Percentiles rank a stretch among this genome's conserved stretches.
Evolutionary conservation across 2,797 vertebrate genomes (phyloP).

Genomic region (Paratrypauchen microcephalus): DNA sequence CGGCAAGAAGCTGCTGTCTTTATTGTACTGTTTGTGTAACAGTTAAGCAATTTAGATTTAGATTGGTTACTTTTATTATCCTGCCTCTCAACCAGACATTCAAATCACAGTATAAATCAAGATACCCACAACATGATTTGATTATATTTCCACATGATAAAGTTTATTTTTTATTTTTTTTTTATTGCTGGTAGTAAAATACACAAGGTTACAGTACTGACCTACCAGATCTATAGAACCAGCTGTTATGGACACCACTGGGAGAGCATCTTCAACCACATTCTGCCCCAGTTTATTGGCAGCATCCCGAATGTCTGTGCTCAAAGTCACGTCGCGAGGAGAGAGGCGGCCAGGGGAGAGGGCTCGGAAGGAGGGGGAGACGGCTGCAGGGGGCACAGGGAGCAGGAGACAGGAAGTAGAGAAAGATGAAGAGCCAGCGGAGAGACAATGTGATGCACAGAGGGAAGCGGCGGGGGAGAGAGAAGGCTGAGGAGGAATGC

Average conservation of each 20-base stretch:
- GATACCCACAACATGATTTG: background rate
- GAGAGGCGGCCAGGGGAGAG: constrained; percentile 62
- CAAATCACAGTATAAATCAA: background rate
- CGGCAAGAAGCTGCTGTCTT: background rate
- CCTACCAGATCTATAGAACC: constrained; percentile 12
- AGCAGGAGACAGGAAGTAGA: constrained; percentile 83
- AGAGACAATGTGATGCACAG: constrained; percentile 78
- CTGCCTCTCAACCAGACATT: background rate
- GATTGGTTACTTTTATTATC: background rate
- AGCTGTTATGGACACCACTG: constrained; percentile 39
- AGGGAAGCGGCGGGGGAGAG: constrained; percentile 32
- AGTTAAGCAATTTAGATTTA: background rate
- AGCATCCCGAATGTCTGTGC: constrained; percentile 76
- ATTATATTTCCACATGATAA: background rate
- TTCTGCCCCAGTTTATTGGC: constrained; percentile 78
- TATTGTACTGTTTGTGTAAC: background rate
- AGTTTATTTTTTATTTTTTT: background rate
- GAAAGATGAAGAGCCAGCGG: constrained; percentile 76
- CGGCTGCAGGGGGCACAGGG: constrained; percentile 68
- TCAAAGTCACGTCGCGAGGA: constrained; percentile 79
- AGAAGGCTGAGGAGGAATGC: constrained; percentile 61
- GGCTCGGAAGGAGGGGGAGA: constrained; percentile 67
- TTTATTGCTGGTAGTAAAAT: background rate
- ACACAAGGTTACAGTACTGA: background rate
- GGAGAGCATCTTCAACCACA: constrained; percentile 64